Percentiles rank a stretch among this genome's conserved stretches.
Evolutionary conservation across 1,140 invertebrate species (phyloP).

Genomic region (Leptestheria dahalacensis): DNA sequence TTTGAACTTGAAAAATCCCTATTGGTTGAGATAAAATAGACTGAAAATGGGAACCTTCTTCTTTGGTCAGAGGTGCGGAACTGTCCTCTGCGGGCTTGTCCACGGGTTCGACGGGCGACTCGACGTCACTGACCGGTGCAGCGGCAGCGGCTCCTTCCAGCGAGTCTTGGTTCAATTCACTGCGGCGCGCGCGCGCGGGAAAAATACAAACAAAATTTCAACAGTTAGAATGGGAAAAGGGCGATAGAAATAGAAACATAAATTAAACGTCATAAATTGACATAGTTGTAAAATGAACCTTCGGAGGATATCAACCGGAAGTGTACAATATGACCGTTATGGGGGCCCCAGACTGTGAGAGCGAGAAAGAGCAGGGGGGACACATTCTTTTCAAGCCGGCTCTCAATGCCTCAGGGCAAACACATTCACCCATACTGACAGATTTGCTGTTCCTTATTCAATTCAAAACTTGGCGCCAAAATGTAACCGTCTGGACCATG

Average conservation of each 20-base stretch:
- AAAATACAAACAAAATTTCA: neutral
- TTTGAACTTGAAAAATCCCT: neutral
- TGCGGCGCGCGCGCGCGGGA: neutral
- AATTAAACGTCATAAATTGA: neutral
- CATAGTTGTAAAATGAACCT: neutral
- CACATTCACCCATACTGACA: too few relatives aligned
- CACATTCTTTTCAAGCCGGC: neutral
- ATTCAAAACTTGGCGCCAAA: neutral
- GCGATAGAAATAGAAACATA: neutral
- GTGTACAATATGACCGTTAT: neutral
- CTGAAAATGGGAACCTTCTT: conserved; percentile 5
- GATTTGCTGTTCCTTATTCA: too few relatives aligned
- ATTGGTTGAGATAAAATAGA: neutral
- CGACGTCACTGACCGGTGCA: neutral
- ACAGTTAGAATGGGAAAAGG: neutral
- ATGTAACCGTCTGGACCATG: too few relatives aligned
- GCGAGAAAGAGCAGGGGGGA: neutral
- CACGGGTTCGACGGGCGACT: conserved; percentile 1
- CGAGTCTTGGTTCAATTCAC: conserved; percentile 15
- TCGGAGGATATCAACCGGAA: neutral
- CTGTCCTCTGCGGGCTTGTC: neutral
- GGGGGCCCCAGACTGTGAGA: neutral
- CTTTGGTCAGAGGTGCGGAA: neutral
- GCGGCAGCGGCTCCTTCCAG: conserved; percentile 8
- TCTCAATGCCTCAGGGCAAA: neutral